Conservation (phyloP, 2,888 invertebrate species). For the Adineta ricciae region DNA sequence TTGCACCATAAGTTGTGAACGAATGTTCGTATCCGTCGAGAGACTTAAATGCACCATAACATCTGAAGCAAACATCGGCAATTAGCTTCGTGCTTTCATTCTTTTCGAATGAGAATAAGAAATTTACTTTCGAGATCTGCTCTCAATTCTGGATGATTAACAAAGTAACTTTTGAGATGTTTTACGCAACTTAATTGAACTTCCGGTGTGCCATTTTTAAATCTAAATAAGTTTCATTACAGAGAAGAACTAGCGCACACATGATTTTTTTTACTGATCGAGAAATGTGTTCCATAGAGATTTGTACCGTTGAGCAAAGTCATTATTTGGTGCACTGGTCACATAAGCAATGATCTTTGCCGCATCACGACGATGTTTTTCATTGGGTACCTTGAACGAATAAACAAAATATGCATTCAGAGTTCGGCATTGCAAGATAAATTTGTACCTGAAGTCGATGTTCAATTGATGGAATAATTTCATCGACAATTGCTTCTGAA, state of each 20-base stretch:
- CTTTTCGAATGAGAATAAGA: background rate
- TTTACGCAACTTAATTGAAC: background rate
- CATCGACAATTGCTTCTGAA: background rate
- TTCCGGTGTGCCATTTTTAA: background rate
- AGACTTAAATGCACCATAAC: background rate
- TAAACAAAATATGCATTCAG: too few species aligned
- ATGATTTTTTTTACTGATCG: background rate
- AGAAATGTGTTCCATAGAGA: background rate
- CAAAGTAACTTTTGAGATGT: background rate
- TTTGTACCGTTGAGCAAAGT: background rate
- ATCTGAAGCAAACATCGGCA: background rate
- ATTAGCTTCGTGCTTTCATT: background rate
- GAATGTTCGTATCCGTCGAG: background rate
- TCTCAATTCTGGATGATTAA: conserved; percentile 9
- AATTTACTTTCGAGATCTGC: background rate
- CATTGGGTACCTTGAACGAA: background rate
- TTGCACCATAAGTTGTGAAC: background rate
- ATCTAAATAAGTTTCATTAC: background rate
- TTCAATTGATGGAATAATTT: background rate
- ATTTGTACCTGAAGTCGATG: background rate
- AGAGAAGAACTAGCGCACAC: background rate
- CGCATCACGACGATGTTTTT: conserved; percentile 15
- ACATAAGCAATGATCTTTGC: conserved; percentile 3
- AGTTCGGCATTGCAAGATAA: too few species aligned
- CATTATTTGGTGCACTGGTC: conserved; percentile 5